These are phyloP conservation scores for Saturnia japonica DNA, from an alignment of 2,888 invertebrate genomes.

Conservation along the genomic window DNA sequence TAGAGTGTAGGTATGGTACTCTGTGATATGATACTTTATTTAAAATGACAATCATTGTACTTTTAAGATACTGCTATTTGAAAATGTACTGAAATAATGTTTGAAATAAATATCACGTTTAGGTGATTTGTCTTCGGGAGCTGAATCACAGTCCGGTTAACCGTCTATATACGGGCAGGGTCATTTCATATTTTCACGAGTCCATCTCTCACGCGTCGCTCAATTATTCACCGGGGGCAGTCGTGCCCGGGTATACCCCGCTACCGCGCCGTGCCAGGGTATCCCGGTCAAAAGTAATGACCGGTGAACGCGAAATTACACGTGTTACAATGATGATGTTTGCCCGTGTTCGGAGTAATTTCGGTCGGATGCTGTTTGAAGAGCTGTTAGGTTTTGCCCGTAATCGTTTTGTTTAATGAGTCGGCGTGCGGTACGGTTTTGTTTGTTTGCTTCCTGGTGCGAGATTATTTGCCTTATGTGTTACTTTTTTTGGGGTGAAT, in stretches of 20 bases:
- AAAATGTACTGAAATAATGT: not conserved
- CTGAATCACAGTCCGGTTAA: slow-evolving; percentile 38
- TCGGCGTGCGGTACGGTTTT: slow-evolving; percentile 42
- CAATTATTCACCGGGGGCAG: slow-evolving; percentile 70
- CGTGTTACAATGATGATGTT: slow-evolving; percentile 77
- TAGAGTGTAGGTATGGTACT: too few relatives aligned
- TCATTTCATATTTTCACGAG: slow-evolving; percentile 75
- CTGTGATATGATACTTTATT: too few relatives aligned
- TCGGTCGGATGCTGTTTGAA: slow-evolving; percentile 60
- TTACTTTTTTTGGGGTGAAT: not conserved
- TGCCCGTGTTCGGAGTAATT: slow-evolving; percentile 61
- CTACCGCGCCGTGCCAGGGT: slow-evolving; percentile 12
- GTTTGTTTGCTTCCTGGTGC: slow-evolving; percentile 24
- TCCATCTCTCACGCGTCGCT: slow-evolving; percentile 69
- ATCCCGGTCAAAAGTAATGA: slow-evolving; percentile 70
- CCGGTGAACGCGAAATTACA: slow-evolving; percentile 74
- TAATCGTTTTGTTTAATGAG: slow-evolving; percentile 67
- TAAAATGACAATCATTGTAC: too few relatives aligned
- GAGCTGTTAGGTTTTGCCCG: slow-evolving; percentile 65
- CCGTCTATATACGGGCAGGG: slow-evolving; percentile 57
- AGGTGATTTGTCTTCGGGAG: slow-evolving; percentile 4
- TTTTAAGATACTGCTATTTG: too few relatives aligned
- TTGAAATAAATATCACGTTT: slow-evolving; percentile 14
- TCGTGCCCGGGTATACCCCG: slow-evolving; percentile 26
- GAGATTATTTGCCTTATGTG: slow-evolving; percentile 9